phyloP scores from a whole-genome alignment of 2,113 vertebrate species.

The Plecturocebus donacophilus region DNA sequence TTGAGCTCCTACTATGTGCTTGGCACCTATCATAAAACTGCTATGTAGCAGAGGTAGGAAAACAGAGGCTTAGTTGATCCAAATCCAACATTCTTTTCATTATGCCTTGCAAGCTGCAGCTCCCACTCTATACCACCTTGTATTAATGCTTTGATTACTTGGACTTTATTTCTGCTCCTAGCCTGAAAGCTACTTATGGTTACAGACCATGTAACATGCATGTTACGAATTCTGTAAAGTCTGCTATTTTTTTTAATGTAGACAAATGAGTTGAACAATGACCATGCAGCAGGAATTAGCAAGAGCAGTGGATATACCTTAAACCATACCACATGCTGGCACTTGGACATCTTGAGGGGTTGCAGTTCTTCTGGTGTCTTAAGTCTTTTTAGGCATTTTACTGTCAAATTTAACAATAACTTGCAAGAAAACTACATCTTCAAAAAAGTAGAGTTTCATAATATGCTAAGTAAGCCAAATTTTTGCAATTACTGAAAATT shows the following conservation, averaged over 20 bases:
- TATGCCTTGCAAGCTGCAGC: neutral
- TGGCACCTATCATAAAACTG: neutral
- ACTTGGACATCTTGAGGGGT: neutral
- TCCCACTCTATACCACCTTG: neutral
- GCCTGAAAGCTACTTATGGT: neutral
- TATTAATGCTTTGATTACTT: neutral
- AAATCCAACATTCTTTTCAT: neutral
- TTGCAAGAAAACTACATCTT: neutral
- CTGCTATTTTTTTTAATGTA: neutral
- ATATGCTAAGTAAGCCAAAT: conserved; percentile 38
- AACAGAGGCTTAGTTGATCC: neutral
- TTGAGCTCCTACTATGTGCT: neutral
- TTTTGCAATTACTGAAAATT: conserved; percentile 62
- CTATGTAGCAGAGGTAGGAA: neutral
- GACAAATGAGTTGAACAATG: neutral
- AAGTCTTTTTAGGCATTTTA: neutral
- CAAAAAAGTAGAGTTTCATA: neutral
- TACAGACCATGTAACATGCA: neutral
- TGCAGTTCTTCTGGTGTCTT: neutral
- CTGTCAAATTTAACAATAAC: neutral
- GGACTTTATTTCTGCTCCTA: neutral
- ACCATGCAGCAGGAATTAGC: neutral
- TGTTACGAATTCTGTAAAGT: neutral
- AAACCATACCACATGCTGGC: neutral
- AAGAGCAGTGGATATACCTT: neutral